Percentiles rank a stretch among this genome's conserved stretches.
phyloP scores from a whole-genome alignment of 2,113 vertebrate genomes.

The Python bivittatus region DNA sequence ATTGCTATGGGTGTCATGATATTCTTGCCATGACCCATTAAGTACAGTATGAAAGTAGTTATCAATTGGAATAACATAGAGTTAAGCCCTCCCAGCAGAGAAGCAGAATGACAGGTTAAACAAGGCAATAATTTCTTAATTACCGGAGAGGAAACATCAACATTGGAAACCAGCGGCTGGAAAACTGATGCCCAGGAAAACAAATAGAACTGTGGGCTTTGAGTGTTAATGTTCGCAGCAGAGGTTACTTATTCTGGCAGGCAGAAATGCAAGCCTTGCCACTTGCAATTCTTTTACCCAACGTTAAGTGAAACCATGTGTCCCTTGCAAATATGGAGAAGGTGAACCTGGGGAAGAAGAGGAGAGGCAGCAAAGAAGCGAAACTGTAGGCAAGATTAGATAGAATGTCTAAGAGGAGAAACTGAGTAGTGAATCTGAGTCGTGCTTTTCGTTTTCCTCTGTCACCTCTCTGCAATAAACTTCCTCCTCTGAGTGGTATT shows the following conservation, averaged over 20 bases:
- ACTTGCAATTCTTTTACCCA: conserved; percentile 53
- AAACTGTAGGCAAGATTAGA: background rate
- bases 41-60: background rate
- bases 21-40: background rate
- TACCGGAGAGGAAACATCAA: conserved; percentile 49
- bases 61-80: background rate
- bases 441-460: background rate
- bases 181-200: conserved; percentile 69
- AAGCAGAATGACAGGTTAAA: conserved; percentile 36
- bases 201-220: conserved; percentile 51
- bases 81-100: background rate
- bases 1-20: background rate
- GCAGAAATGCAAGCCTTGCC: conserved; percentile 43
- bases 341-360: conserved; percentile 31
- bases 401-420: background rate
- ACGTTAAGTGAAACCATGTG: conserved; percentile 69
- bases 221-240: conserved; percentile 56
- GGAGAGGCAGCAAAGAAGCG: background rate
- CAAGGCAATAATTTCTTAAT: conserved; percentile 29
- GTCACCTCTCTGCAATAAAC: background rate
- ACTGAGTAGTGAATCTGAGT: background rate
- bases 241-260: conserved; percentile 73
- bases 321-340: conserved; percentile 52
- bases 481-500: background rate
- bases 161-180: conserved; percentile 60